phyloP scores from a whole-genome alignment of 1,140 invertebrate genomes.

The Mizuhopecten yessoensis region DNA sequence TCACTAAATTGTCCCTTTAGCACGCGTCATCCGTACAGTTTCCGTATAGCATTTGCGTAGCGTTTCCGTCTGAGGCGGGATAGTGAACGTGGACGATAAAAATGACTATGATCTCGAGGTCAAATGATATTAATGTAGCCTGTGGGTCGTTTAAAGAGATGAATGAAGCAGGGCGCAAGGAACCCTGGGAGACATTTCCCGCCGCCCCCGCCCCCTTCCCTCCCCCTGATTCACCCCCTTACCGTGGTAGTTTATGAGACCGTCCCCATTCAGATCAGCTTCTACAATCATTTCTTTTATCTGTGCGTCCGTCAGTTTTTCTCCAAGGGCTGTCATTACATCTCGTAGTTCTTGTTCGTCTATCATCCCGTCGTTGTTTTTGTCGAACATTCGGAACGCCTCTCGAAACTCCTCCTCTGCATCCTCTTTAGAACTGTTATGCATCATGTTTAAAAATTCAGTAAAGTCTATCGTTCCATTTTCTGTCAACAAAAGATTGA shows the following conservation, averaged over 20 bases:
- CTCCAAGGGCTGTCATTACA: slow-evolving; percentile 50
- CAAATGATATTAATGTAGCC: too few relatives aligned
- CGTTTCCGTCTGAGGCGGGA: too few relatives aligned
- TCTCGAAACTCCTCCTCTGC: slow-evolving; percentile 41
- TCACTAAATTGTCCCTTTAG: too few relatives aligned
- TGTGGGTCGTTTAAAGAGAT: too few relatives aligned
- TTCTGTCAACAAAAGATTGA: slow-evolving; percentile 48
- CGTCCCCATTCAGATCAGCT: slow-evolving; percentile 44
- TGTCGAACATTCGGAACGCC: slow-evolving; percentile 49
- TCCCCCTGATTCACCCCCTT: background rate
- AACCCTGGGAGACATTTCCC: too few relatives aligned
- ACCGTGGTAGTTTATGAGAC: slow-evolving; percentile 48
- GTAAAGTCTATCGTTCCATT: slow-evolving; percentile 64
- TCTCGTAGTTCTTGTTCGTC: slow-evolving; percentile 29
- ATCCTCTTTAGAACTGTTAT: slow-evolving; percentile 48
- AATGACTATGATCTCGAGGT: too few relatives aligned
- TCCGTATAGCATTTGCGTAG: too few relatives aligned
- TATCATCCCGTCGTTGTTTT: slow-evolving; percentile 45
- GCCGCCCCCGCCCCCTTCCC: too few relatives aligned
- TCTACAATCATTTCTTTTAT: slow-evolving; percentile 49
- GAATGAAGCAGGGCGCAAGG: too few relatives aligned
- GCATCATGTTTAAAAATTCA: slow-evolving; percentile 65
- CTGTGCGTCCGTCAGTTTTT: slow-evolving; percentile 50
- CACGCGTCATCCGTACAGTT: too few relatives aligned
- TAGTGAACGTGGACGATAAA: too few relatives aligned